Conservation (phyloP, 2,888 invertebrate species). For the Zhengitettix transpicula region DNA sequence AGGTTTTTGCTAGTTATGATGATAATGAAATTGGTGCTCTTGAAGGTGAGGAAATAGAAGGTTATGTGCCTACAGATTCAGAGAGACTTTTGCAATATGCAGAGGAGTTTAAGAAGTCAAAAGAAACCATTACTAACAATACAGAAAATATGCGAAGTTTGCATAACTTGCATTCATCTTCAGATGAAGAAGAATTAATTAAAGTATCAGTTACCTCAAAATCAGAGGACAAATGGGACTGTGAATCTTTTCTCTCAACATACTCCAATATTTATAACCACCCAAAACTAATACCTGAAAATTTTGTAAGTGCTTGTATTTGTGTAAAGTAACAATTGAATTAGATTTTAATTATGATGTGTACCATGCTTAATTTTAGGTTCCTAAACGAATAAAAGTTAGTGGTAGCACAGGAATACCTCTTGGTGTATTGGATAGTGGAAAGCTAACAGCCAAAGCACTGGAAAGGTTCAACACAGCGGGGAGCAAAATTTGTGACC, state of each 20-base stretch:
- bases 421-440: constrained; percentile 39
- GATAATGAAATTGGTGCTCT: constrained; percentile 77
- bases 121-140: constrained; percentile 21
- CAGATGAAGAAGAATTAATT: constrained; percentile 39
- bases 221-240: constrained; percentile 66
- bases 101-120: constrained; percentile 52
- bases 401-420: constrained; percentile 54
- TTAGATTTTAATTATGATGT: background rate
- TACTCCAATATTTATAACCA: constrained; percentile 86
- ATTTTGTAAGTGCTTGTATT: constrained; percentile 31
- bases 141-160: constrained; percentile 28
- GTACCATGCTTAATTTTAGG: background rate
- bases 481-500: constrained; percentile 1
- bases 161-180: constrained; percentile 15
- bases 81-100: constrained; percentile 53
- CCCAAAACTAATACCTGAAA: constrained; percentile 68
- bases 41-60: constrained; percentile 83
- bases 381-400: constrained; percentile 8
- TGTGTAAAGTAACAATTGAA: background rate
- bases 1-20: constrained; percentile 69
- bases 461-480: constrained; percentile 32
- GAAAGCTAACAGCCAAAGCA: constrained; percentile 49
- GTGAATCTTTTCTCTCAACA: constrained; percentile 77
- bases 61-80: constrained; percentile 48
- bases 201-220: constrained; percentile 41